phyloP scores from a whole-genome alignment of 2,888 invertebrate genomes.

The Ormyrus pomaceus region DNA sequence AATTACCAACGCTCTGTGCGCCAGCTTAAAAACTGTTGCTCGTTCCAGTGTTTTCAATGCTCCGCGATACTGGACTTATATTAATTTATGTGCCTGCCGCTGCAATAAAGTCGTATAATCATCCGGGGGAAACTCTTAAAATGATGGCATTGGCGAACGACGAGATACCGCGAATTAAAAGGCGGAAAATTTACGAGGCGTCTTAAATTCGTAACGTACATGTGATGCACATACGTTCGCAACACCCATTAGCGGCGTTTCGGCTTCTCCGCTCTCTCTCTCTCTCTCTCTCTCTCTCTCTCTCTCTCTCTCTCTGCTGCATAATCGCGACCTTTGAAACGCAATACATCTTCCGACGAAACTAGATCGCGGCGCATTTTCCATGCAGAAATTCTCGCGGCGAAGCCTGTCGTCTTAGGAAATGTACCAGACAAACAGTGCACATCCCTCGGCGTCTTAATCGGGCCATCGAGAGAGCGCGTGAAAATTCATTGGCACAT shows the following conservation, averaged over 20 bases:
- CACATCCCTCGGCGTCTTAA: background rate
- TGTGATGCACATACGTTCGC: background rate
- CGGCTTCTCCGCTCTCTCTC: background rate
- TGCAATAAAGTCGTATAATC: background rate
- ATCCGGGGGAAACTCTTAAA: background rate
- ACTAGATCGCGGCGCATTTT: constrained; percentile 54
- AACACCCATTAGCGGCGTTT: constrained; percentile 9
- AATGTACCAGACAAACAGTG: constrained; percentile 40
- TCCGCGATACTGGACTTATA: background rate
- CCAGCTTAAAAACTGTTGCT: too few species aligned
- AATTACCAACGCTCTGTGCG: too few species aligned
- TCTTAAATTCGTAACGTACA: background rate
- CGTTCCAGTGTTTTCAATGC: background rate
- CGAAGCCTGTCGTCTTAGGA: constrained; percentile 35
- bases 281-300: too few species aligned
- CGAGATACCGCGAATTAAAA: background rate
- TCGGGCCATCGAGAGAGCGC: background rate
- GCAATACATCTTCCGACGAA: constrained; percentile 43
- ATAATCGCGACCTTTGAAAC: constrained; percentile 51
- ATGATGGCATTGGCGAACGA: constrained; percentile 12
- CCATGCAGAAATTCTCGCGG: constrained; percentile 22
- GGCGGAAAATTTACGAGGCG: constrained; percentile 21
- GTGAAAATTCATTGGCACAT: constrained; percentile 27
- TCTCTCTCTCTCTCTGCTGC: background rate
- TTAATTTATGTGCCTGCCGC: background rate